phyloP scores from a whole-genome alignment of 1,140 invertebrate genomes.

The Meloidogyne exigua region DNA sequence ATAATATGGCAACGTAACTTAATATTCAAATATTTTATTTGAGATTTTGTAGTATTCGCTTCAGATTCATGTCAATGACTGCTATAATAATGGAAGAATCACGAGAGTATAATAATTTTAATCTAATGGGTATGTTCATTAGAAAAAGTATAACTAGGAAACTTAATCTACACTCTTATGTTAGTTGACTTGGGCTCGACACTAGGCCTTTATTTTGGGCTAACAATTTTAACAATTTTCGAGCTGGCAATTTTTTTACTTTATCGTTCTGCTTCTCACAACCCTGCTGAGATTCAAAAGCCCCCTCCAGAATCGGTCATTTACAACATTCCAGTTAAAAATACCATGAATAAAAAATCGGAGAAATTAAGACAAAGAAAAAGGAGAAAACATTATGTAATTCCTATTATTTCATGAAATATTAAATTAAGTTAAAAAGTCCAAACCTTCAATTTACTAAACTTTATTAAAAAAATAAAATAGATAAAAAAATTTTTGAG shows the following conservation, averaged over 20 bases:
- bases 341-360: not conserved
- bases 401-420: not conserved
- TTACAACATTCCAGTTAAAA: not conserved
- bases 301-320: not conserved
- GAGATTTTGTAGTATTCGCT: constrained; percentile 9
- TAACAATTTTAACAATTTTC: constrained; percentile 29
- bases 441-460: too few relatives aligned
- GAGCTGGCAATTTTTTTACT: constrained; percentile 24
- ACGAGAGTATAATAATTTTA: constrained; percentile 26
- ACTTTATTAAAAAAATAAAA: too few relatives aligned
- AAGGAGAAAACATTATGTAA: not conserved
- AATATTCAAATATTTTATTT: not conserved
- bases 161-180: too few relatives aligned
- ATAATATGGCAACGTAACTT: not conserved
- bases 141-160: not conserved
- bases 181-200: constrained; percentile 26
- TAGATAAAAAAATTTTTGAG: too few relatives aligned
- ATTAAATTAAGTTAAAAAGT: too few relatives aligned
- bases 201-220: constrained; percentile 27
- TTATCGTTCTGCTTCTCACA: constrained; percentile 2
- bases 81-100: constrained; percentile 28
- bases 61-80: constrained; percentile 25
- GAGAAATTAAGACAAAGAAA: not conserved
- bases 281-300: not conserved
- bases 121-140: constrained; percentile 8